Conservation (phyloP, 2,888 invertebrate species). For the Trissolcus japonicus region DNA sequence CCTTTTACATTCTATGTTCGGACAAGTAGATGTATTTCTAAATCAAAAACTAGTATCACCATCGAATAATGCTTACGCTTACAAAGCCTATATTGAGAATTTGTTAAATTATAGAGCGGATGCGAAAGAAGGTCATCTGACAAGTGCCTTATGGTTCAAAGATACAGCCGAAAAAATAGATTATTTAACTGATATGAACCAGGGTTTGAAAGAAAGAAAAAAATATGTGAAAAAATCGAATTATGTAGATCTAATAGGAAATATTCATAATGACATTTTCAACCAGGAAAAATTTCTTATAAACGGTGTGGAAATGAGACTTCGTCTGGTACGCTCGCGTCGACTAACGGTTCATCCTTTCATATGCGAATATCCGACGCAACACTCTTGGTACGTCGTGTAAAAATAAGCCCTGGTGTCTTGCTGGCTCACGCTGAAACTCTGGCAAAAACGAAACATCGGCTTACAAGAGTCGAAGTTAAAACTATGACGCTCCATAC, state of each 20-base stretch:
- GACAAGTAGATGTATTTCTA: too few species aligned
- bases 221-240: neutral
- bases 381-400: too few species aligned
- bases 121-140: too few species aligned
- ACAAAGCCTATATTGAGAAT: slow-evolving; percentile 9
- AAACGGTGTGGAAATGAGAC: slow-evolving; percentile 48
- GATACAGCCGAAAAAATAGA: too few species aligned
- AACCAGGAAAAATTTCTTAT: slow-evolving; percentile 58
- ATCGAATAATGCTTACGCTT: slow-evolving; percentile 29
- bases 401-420: neutral
- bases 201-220: neutral
- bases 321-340: neutral
- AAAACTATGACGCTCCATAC: neutral
- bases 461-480: neutral
- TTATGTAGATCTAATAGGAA: neutral
- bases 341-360: too few species aligned
- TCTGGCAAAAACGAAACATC: too few species aligned
- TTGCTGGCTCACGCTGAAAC: neutral
- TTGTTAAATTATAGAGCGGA: too few species aligned
- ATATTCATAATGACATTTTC: slow-evolving; percentile 54
- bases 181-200: too few species aligned
- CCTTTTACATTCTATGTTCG: too few species aligned
- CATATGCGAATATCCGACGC: too few species aligned
- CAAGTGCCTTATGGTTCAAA: too few species aligned
- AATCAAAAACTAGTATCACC: too few species aligned